Base-by-base conservation (phyloP, 2,888 invertebrate genomes). In the Dastarcus helophoroides region DNA sequence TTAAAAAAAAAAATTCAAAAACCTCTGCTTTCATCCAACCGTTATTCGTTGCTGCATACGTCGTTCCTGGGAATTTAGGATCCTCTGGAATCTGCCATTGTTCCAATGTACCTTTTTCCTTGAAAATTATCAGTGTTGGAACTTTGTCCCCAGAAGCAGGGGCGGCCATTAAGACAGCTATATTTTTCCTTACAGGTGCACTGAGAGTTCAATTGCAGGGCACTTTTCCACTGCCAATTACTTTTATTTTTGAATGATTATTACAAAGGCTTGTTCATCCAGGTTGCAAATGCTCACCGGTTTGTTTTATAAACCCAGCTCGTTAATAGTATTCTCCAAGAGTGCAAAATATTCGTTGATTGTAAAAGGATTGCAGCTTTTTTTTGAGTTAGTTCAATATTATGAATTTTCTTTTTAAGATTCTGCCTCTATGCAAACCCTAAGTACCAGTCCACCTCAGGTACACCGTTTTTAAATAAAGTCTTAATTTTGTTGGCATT, bases 31-130 rank as follows among this genome's bases (percentile, higher is more conserved):
- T 41, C 48, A 48, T 52, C 49, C 46, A 48, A 9, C 57, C 53
- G 8, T 44, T 50, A 9, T 12, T 35, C 23, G 51, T 54, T 2
- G 56, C 54, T 4, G 44, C 40, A 40, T 44, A 47, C 10, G 52
- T 25, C 2, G 50, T 36, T 7, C 40, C 42, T 22, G 47, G 46
- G 39, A 37, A 54, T 16, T 7, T 32, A 32, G 36, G 26, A 21
- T 38, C 40, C 29, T 38, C 37, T 19, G 39, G 36, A 14, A 51
- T 50, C 26, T 47, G 37, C 53, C 51, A 57, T 29, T 47, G 37
- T 36, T 55, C 49, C 52, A 56, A 59, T n/a, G 51, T 36, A 42
- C 50, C 42, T 40, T 53, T 54, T 9, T 53, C 46, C 32, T 53
- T 51, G 37, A 47, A 52, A 23, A 54, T 48, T 22, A 56, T 52